Conservation (phyloP, 2,113 vertebrate genomes). For the Vulpes lagopus region DNA sequence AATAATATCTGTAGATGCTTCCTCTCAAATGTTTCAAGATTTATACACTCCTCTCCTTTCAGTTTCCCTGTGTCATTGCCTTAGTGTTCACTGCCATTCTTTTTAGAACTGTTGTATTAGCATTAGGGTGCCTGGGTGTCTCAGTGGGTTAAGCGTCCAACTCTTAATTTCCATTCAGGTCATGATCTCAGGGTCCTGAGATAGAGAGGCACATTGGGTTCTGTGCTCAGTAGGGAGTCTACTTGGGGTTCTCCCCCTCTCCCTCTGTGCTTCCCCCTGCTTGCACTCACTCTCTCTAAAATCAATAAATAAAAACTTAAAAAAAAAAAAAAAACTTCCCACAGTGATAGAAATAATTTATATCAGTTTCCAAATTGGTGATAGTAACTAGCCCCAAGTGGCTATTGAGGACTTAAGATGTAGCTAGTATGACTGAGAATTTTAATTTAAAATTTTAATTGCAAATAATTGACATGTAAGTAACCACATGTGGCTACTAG, state of each 20-base stretch:
- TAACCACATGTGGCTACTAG: neutral
- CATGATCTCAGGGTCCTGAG: neutral
- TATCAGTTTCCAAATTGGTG: neutral
- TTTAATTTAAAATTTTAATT: conserved; percentile 40
- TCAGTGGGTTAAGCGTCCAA: neutral
- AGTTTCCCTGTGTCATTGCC: neutral
- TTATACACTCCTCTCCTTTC: neutral
- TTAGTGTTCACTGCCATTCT: neutral
- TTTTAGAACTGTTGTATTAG: neutral
- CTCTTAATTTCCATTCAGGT: neutral
- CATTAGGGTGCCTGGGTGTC: neutral
- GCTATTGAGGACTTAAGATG: neutral
- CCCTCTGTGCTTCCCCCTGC: neutral
- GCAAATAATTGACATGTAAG: neutral
- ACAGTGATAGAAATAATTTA: neutral
- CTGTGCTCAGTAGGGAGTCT: neutral
- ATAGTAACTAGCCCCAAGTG: neutral
- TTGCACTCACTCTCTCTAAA: neutral
- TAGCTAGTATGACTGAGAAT: neutral
- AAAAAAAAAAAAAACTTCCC: neutral
- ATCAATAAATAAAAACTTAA: neutral
- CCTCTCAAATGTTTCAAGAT: neutral
- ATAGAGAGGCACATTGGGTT: neutral
- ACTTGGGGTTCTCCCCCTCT: neutral
- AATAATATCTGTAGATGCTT: neutral